Percentiles rank a stretch among this genome's conserved stretches.
phyloP scores from a whole-genome alignment of 2,888 invertebrate genomes.

The Zeuzera pyrina region DNA sequence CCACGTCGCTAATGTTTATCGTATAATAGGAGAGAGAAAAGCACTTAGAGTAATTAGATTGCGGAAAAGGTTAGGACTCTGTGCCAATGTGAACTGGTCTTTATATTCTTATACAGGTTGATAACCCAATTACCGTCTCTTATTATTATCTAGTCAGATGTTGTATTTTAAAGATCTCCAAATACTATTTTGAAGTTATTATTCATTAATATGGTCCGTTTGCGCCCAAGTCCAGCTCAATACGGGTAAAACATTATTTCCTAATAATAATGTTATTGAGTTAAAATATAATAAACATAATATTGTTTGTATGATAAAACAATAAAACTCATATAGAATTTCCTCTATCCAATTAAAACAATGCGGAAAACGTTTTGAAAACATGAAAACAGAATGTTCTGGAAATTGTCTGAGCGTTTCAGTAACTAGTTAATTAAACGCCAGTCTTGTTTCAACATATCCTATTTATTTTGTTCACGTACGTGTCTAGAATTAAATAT shows the following conservation, averaged over 20 bases:
- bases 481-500: conserved; percentile 35
- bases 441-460: conserved; percentile 30
- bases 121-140: too few relatives aligned
- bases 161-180: too few relatives aligned
- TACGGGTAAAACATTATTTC: too few relatives aligned
- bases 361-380: conserved; percentile 9
- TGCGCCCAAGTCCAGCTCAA: too few relatives aligned
- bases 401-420: conserved; percentile 30
- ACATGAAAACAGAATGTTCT: conserved; percentile 5
- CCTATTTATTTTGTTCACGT: conserved; percentile 28
- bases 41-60: conserved; percentile 69
- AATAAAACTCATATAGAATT: background rate
- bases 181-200: too few relatives aligned
- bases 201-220: too few relatives aligned
- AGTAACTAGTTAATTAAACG: conserved; percentile 41
- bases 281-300: too few relatives aligned
- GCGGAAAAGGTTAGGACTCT: conserved; percentile 51
- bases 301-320: too few relatives aligned
- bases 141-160: too few relatives aligned
- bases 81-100: conserved; percentile 25
- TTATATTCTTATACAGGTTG: conserved; percentile 46
- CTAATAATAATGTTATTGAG: too few relatives aligned
- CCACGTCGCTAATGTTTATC: conserved; percentile 34
- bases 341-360: conserved; percentile 1
- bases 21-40: conserved; percentile 53